Percentiles rank a stretch among this genome's conserved stretches.
Evolutionary conservation across 2,888 invertebrate genomes (phyloP).

Genomic region (Agonopterix subpropinquella): DNA sequence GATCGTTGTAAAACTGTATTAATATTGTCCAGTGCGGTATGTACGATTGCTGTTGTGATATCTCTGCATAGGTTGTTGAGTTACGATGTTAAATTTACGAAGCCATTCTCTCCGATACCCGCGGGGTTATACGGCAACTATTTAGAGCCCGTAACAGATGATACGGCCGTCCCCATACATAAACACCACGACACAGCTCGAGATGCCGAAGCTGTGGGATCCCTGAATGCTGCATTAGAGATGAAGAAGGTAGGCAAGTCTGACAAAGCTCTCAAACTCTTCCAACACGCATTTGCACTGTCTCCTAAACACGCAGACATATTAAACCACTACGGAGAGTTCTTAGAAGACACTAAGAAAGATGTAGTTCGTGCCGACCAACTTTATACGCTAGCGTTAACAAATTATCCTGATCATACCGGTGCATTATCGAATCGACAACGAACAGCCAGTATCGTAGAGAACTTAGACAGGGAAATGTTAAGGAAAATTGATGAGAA

Average conservation of each 20-base stretch:
- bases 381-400: conserved; percentile 89
- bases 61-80: conserved; percentile 56
- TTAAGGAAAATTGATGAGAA: conserved; percentile 89
- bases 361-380: conserved; percentile 94
- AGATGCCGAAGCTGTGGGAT: conserved; percentile 86
- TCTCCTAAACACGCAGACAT: conserved; percentile 96
- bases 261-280: conserved; percentile 89
- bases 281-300: conserved; percentile 93
- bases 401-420: conserved; percentile 87
- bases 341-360: conserved; percentile 88
- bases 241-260: conserved; percentile 88
- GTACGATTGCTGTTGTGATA: conserved; percentile 57
- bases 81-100: conserved; percentile 50
- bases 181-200: conserved; percentile 39
- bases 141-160: conserved; percentile 45
- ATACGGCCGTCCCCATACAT: conserved; percentile 25
- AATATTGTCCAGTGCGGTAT: conserved; percentile 59
- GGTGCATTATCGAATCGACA: conserved; percentile 87
- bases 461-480: conserved; percentile 89
- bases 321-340: conserved; percentile 94
- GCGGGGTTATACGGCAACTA: conserved; percentile 58
- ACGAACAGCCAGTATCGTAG: conserved; percentile 91
- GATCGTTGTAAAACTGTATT: conserved; percentile 63
- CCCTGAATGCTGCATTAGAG: conserved; percentile 88
- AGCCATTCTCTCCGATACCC: conserved; percentile 63